These are phyloP conservation scores for Sebastes fasciatus DNA, from an alignment of 2,113 vertebrate genomes.

Conservation along the genomic window DNA sequence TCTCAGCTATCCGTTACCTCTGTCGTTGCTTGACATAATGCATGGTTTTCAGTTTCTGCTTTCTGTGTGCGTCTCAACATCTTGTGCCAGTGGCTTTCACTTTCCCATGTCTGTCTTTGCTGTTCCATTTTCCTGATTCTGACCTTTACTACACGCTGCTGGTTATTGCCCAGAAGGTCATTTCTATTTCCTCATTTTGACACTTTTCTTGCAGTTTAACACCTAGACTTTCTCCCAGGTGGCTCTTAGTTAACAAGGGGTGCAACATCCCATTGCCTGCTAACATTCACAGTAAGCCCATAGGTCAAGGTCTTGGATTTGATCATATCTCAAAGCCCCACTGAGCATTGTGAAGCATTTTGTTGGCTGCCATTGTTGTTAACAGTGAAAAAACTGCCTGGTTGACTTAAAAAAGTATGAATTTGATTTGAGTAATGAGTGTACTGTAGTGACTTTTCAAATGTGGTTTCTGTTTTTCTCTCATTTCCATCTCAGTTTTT, in stretches of 20 bases:
- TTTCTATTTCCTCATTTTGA: constrained; percentile 59
- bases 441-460: neutral
- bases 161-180: constrained; percentile 50
- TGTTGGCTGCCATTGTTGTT: neutral
- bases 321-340: constrained; percentile 12
- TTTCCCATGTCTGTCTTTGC: constrained; percentile 25
- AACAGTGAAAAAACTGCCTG: neutral
- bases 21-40: constrained; percentile 1
- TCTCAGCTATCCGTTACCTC: constrained; percentile 10
- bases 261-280: constrained; percentile 42
- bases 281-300: constrained; percentile 41
- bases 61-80: neutral
- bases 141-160: constrained; percentile 53
- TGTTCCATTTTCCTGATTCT: constrained; percentile 49
- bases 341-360: constrained; percentile 7
- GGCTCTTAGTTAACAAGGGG: constrained; percentile 36
- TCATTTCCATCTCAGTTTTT: neutral
- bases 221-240: constrained; percentile 34
- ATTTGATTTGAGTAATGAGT: neutral
- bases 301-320: constrained; percentile 42
- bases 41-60: neutral
- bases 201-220: constrained; percentile 37
- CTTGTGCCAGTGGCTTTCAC: constrained; percentile 24
- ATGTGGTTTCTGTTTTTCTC: neutral
- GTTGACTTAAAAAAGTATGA: neutral